Conservation (phyloP, 1,140 invertebrate genomes). For the Pseudomyrmex cubaensis region DNA sequence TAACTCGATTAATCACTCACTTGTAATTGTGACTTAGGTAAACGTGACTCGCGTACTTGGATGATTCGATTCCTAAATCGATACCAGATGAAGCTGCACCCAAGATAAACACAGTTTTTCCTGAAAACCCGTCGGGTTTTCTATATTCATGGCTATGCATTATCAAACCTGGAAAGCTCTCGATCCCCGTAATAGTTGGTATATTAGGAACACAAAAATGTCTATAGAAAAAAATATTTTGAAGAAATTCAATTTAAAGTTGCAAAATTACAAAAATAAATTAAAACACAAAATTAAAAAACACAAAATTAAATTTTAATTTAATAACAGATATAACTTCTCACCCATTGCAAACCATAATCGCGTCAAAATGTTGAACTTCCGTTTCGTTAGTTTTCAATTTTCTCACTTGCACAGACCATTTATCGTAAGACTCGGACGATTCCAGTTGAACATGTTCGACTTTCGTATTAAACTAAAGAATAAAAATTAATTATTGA, state of each 20-base stretch:
- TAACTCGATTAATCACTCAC: constrained; percentile 59
- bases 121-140: constrained; percentile 85
- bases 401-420: constrained; percentile 82
- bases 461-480: constrained; percentile 79
- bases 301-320: not conserved
- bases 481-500: not conserved
- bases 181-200: constrained; percentile 86
- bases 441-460: constrained; percentile 74
- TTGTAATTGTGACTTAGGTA: constrained; percentile 81
- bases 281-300: too few species aligned
- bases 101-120: constrained; percentile 88
- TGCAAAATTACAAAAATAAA: not conserved
- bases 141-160: constrained; percentile 91
- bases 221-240: constrained; percentile 79
- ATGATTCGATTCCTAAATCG: constrained; percentile 88
- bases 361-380: constrained; percentile 85
- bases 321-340: not conserved
- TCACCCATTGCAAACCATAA: constrained; percentile 89
- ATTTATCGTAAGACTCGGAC: constrained; percentile 64
- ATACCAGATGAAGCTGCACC: constrained; percentile 89
- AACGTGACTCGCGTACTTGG: constrained; percentile 83
- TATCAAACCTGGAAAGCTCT: constrained; percentile 87
- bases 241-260: not conserved
- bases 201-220: constrained; percentile 88
- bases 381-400: constrained; percentile 77